These are phyloP conservation scores for Patiria miniata DNA, from an alignment of 35 echinoderm and acorn worm genomes.

Conservation along the genomic window DNA sequence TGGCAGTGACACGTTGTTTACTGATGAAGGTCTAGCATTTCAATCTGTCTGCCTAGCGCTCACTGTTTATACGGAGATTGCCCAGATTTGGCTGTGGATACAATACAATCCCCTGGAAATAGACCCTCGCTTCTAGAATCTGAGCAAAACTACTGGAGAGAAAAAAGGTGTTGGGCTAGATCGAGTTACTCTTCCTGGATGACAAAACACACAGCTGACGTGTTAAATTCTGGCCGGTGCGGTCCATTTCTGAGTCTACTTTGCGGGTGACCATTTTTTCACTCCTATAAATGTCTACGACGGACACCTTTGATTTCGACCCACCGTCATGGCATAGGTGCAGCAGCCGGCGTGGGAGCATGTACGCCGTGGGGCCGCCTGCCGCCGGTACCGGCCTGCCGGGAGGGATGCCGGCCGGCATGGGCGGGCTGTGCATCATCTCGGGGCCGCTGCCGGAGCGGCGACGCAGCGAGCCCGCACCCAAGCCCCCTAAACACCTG, in stretches of 20 bases:
- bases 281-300: background rate
- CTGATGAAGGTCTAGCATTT: too few species aligned
- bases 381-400: background rate
- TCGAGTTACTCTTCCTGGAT: slow-evolving; percentile 3
- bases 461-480: slow-evolving; percentile 51
- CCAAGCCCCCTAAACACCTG: slow-evolving; percentile 55
- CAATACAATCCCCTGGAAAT: background rate
- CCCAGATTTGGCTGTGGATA: background rate
- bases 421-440: slow-evolving; percentile 42
- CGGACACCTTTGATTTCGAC: slow-evolving; percentile 10
- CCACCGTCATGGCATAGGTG: slow-evolving; percentile 19
- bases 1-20: too few species aligned
- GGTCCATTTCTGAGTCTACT: background rate
- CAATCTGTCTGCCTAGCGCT: too few species aligned
- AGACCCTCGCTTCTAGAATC: background rate
- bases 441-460: slow-evolving; percentile 56
- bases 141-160: too few species aligned
- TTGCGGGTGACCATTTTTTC: background rate
- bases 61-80: too few species aligned
- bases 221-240: background rate
- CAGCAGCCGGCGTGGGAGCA: background rate
- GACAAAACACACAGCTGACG: background rate
- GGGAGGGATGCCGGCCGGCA: background rate
- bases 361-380: slow-evolving; percentile 12
- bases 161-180: background rate